Conservation (phyloP, 2,797 vertebrate genomes). For the Xiphophorus birchmanni region DNA sequence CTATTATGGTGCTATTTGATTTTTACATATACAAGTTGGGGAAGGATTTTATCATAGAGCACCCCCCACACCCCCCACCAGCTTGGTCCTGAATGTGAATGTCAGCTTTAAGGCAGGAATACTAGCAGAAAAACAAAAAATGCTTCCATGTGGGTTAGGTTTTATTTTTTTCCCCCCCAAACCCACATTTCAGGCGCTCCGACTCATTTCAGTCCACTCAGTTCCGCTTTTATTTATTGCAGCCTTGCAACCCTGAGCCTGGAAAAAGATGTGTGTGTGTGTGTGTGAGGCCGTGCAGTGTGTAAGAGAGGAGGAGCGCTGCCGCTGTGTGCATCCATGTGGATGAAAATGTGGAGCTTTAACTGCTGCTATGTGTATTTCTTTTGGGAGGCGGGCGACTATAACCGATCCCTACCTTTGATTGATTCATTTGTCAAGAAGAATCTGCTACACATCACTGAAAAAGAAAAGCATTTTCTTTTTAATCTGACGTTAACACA, state of each 20-base stretch:
- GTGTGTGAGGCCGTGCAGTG: slow-evolving; percentile 40
- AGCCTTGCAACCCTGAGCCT: slow-evolving; percentile 52
- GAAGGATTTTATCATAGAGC: slow-evolving; percentile 20
- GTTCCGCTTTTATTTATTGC: slow-evolving; percentile 67
- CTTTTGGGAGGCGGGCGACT: slow-evolving; percentile 33
- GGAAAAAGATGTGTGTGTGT: slow-evolving; percentile 10
- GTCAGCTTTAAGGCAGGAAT: slow-evolving; percentile 20
- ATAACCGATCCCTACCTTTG: slow-evolving; percentile 64
- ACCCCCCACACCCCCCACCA: slow-evolving; percentile 30
- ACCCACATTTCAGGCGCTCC: slow-evolving; percentile 17
- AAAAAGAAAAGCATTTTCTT: background rate
- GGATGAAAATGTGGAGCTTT: slow-evolving; percentile 71
- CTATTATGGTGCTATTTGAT: slow-evolving; percentile 83
- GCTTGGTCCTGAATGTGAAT: slow-evolving; percentile 57
- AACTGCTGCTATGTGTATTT: slow-evolving; percentile 72
- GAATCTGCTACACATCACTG: background rate
- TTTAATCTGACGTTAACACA: slow-evolving; percentile 5
- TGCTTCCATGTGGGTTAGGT: slow-evolving; percentile 8
- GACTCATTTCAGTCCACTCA: background rate
- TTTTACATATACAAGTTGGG: slow-evolving; percentile 76
- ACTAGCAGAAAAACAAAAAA: background rate
- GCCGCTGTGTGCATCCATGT: slow-evolving; percentile 67
- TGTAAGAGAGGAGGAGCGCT: slow-evolving; percentile 43
- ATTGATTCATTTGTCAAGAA: slow-evolving; percentile 73
- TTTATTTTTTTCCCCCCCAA: background rate